phyloP scores from a whole-genome alignment of 2,797 vertebrate species.

The Thaleichthys pacificus region DNA sequence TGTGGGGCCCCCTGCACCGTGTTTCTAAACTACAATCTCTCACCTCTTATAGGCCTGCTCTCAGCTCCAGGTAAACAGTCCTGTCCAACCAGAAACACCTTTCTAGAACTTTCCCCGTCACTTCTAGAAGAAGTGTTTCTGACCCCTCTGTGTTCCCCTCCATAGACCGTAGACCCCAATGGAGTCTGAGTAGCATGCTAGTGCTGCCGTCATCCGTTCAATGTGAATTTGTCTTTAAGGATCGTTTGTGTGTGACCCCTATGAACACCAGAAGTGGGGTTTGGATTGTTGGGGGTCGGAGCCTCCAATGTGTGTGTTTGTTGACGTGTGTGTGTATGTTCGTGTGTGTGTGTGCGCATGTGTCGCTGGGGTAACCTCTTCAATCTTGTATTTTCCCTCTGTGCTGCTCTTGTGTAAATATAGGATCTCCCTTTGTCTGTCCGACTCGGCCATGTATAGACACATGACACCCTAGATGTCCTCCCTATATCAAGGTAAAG shows the following conservation, averaged over 20 bases:
- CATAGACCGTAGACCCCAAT: background rate
- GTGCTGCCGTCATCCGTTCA: background rate
- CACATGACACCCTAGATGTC: too few species aligned
- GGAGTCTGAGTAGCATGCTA: background rate
- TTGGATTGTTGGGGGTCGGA: too few species aligned
- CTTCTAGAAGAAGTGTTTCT: slow-evolving; percentile 8
- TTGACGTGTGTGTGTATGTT: background rate
- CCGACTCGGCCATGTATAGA: too few species aligned
- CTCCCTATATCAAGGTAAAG: too few species aligned
- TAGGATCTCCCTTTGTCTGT: too few species aligned
- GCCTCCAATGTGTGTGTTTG: background rate
- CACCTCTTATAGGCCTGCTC: slow-evolving; percentile 29
- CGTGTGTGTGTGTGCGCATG: background rate
- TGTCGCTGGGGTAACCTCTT: background rate
- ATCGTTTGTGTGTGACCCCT: background rate
- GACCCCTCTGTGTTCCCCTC: background rate
- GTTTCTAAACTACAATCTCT: slow-evolving; percentile 28
- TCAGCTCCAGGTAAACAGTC: slow-evolving; percentile 34
- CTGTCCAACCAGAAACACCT: slow-evolving; percentile 7
- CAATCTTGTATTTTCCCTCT: too few species aligned
- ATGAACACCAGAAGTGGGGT: too few species aligned
- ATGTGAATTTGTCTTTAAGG: background rate
- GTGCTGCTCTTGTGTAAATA: too few species aligned
- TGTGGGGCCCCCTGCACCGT: background rate
- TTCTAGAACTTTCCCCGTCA: background rate